Evolutionary conservation across 1,140 invertebrate species (phyloP).

Genomic region (Drosophila cardini): DNA sequence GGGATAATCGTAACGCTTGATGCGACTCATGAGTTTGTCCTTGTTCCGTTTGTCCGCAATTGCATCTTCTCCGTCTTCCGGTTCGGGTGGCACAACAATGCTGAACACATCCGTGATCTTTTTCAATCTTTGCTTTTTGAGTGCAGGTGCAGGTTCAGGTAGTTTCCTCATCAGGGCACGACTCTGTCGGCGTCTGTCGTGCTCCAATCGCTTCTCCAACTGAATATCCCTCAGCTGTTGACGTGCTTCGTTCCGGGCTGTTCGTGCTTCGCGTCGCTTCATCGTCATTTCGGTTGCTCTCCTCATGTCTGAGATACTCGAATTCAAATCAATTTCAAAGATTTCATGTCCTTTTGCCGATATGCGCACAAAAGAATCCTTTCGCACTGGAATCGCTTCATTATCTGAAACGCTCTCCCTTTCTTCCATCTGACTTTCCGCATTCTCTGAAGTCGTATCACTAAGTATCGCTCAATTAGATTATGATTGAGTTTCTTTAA

Average conservation of each 20-base stretch:
- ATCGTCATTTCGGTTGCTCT: too few relatives aligned
- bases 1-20: constrained; percentile 52
- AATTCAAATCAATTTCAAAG: not conserved
- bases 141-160: not conserved
- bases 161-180: not conserved
- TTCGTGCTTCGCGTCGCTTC: constrained; percentile 2
- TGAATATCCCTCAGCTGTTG: constrained; percentile 52
- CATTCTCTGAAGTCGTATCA: not conserved
- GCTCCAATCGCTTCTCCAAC: constrained; percentile 11
- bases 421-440: constrained; percentile 3
- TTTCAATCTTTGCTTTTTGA: not conserved
- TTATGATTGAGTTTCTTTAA: not conserved
- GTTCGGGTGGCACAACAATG: constrained; percentile 54
- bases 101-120: constrained; percentile 46
- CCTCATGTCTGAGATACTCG: not conserved
- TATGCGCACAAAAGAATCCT: not conserved
- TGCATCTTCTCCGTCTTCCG: constrained; percentile 49
- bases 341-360: not conserved
- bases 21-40: constrained; percentile 27
- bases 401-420: too few relatives aligned
- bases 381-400: not conserved
- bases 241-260: constrained; percentile 48
- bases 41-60: constrained; percentile 59
- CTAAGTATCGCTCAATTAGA: not conserved
- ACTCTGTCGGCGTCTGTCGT: constrained; percentile 6